phyloP scores from a whole-genome alignment of 2,113 vertebrate species.

The Ptychochromis oligacanthus region DNA sequence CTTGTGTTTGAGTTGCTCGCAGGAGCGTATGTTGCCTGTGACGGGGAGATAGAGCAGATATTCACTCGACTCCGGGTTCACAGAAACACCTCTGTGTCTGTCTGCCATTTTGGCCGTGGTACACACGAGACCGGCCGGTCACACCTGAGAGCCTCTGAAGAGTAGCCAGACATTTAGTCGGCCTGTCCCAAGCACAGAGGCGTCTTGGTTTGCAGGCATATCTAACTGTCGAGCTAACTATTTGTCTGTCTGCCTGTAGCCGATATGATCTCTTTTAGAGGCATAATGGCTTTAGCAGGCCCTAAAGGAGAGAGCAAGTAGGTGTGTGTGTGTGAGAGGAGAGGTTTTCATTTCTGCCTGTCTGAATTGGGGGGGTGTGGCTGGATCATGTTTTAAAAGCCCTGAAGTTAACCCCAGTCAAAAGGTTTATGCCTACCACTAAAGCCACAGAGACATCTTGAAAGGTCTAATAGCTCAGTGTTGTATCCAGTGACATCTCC shows the following conservation, averaged over 20 bases:
- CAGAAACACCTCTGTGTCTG: slow-evolving; percentile 73
- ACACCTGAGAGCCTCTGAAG: slow-evolving; percentile 78
- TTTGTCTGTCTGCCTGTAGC: slow-evolving; percentile 72
- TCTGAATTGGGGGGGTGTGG: slow-evolving; percentile 45
- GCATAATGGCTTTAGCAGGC: slow-evolving; percentile 74
- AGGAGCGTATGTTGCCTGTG: slow-evolving; percentile 38
- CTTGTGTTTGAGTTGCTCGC: slow-evolving; percentile 56
- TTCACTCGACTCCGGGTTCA: slow-evolving; percentile 51
- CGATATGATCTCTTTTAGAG: slow-evolving; percentile 65
- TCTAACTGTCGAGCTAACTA: slow-evolving; percentile 63
- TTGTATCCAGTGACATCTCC: slow-evolving; percentile 58
- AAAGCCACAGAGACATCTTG: slow-evolving; percentile 65
- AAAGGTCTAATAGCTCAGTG: slow-evolving; percentile 46
- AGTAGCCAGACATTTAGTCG: slow-evolving; percentile 70
- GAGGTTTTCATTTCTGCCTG: slow-evolving; percentile 66
- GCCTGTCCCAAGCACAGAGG: slow-evolving; percentile 55
- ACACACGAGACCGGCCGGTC: slow-evolving; percentile 66
- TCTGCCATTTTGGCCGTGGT: slow-evolving; percentile 49
- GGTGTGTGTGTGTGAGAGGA: slow-evolving; percentile 59
- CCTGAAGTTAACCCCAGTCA: slow-evolving; percentile 75
- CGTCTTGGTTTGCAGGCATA: slow-evolving; percentile 56
- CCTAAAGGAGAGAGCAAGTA: slow-evolving; percentile 61
- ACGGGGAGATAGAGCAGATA: slow-evolving; percentile 71
- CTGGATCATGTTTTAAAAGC: slow-evolving; percentile 76
- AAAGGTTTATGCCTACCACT: slow-evolving; percentile 73